Base-by-base conservation (phyloP, 1,140 invertebrate species). In the Halesus radiatus region DNA sequence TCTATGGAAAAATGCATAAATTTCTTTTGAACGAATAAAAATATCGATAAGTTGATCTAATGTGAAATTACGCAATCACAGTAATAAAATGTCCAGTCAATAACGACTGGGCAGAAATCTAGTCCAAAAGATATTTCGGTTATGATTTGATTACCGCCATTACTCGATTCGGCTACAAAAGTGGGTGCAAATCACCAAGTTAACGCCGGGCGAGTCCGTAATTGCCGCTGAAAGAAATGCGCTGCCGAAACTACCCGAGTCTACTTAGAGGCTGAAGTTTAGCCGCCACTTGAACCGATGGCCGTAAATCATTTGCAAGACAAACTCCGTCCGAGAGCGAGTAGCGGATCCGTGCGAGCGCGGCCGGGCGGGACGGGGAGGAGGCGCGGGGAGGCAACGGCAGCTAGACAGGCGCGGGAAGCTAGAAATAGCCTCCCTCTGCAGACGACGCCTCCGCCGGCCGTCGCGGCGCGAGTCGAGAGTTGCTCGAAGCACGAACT, bases 391-490 rank as follows among this genome's bases (percentile, higher is more conserved):
- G 10, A 13, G 68, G 32, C 18, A n/a, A 45, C 32, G 45, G 68
- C 45, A 23, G 68, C 45, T 52, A 72, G 68, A 53, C 45, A 23
- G 68, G 68, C 68, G 50, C 68, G 45, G 50, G 68, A 52, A 15
- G 50, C 37, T 72, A 50, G 68, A 72, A 72, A 72, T 72, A 72
- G 68, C 68, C 18, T 52, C 45, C 68, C 68, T 45, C 68, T 50
- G 45, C 50, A 53, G 68, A 72, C 68, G 66, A n/a, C 37, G 66
- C 66, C 18, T 10, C 45, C 29, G 29, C 32, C 29, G 5, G 16
- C 64, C 32, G 32, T 15, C 64, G 29, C 45, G 45, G 22, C 20
- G 68, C 53, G 45, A 26, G 68, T 20, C 45, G 26, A 45, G 68
- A 37, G 68, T 5, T 8, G 37, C 68, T 72, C 37, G 37, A 20